phyloP scores from a whole-genome alignment of 2,888 invertebrate genomes.

The Caenorhabditis sp. region DNA sequence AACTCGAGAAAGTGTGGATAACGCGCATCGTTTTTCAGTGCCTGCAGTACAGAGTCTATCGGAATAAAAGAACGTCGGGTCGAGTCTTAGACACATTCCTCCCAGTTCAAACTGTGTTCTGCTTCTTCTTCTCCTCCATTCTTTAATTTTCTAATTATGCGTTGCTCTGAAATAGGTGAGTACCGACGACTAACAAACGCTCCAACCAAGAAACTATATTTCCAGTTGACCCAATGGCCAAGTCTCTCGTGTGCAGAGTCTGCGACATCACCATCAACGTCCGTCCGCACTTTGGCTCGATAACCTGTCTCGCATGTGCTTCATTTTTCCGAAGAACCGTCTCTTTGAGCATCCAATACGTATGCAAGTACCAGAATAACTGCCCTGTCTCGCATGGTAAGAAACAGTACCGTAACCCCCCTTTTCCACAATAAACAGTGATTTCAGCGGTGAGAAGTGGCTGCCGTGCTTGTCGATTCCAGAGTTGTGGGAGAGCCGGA shows the following conservation, averaged over 20 bases:
- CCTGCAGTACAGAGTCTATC: too few species aligned
- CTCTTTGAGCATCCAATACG: constrained; percentile 39
- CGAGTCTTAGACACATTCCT: too few species aligned
- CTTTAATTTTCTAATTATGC: too few species aligned
- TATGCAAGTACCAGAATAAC: constrained; percentile 34
- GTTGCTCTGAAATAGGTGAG: background rate
- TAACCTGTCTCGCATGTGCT: constrained; percentile 39
- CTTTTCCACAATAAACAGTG: background rate
- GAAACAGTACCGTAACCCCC: background rate
- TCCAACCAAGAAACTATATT: background rate
- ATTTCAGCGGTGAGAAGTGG: constrained; percentile 43
- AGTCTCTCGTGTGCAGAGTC: constrained; percentile 10
- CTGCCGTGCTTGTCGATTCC: constrained; percentile 40
- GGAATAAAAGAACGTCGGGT: too few species aligned
- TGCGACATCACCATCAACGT: constrained; percentile 43
- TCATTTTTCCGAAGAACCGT: constrained; percentile 50
- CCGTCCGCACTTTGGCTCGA: constrained; percentile 41
- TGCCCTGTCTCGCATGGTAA: constrained; percentile 29
- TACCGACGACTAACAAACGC: too few species aligned
- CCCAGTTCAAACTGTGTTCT: too few species aligned
- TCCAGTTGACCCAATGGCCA: background rate
- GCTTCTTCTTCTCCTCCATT: too few species aligned
- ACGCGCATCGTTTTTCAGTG: too few species aligned
- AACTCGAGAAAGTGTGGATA: too few species aligned
- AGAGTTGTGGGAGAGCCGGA: constrained; percentile 32